Evolutionary conservation across 2,888 invertebrate species (phyloP).

Genomic region (Helicoverpa assulta): DNA sequence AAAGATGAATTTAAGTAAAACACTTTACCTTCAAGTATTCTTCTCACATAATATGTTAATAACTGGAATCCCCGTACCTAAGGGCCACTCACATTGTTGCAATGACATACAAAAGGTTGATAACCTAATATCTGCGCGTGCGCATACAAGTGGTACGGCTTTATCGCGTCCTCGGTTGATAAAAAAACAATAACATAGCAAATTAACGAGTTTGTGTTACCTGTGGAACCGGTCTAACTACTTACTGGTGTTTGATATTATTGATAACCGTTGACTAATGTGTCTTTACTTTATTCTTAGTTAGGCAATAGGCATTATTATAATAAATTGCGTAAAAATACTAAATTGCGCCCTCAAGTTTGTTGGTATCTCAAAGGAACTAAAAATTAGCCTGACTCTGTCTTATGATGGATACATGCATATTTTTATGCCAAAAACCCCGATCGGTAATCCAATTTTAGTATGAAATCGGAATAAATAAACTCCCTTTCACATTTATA

Average conservation of each 20-base stretch:
- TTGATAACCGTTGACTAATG: conserved; percentile 1
- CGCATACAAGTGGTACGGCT: background rate
- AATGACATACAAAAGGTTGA: conserved; percentile 9
- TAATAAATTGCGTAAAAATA: background rate
- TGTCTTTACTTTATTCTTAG: background rate
- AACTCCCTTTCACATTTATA: background rate
- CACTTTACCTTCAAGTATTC: too few species aligned
- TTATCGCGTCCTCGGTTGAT: conserved; percentile 4
- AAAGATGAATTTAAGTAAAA: background rate
- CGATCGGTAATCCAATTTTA: too few species aligned
- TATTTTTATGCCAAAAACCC: too few species aligned
- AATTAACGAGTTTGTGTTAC: conserved; percentile 8
- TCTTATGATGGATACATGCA: too few species aligned
- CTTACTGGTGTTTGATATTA: background rate
- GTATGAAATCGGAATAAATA: background rate
- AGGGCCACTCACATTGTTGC: background rate
- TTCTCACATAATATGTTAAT: background rate
- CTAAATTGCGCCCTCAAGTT: background rate
- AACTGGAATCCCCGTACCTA: background rate
- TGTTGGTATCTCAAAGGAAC: too few species aligned
- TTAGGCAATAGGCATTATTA: too few species aligned
- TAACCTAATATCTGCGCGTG: conserved; percentile 1
- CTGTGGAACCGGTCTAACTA: background rate
- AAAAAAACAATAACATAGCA: conserved; percentile 9
- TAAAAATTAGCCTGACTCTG: background rate